Evolutionary conservation across 23 tunicate genomes (phyloP).

Genomic region (Ascidia mentula): DNA sequence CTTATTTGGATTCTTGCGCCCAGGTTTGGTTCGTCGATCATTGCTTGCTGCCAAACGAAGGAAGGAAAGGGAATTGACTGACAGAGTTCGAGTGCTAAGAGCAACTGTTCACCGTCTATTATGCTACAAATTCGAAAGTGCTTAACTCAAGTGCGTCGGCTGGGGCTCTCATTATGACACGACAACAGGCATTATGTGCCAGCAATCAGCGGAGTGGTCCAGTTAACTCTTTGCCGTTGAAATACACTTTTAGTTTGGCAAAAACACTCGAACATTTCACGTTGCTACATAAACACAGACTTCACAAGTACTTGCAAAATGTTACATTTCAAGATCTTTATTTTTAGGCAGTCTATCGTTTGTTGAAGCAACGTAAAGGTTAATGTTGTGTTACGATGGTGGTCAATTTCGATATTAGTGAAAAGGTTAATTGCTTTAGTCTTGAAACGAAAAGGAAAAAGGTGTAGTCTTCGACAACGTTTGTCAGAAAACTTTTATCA

Average conservation of each 20-base stretch:
- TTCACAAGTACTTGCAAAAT: background rate
- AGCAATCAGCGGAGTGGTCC: background rate
- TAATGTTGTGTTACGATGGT: too few relatives aligned
- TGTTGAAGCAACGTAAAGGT: background rate
- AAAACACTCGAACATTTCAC: background rate
- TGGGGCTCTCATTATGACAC: background rate
- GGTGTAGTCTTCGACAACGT: too few relatives aligned
- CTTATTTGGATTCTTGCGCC: too few relatives aligned
- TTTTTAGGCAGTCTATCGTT: background rate
- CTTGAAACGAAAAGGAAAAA: too few relatives aligned
- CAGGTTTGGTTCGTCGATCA: too few relatives aligned
- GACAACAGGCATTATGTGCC: conserved; percentile 6
- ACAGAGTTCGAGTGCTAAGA: background rate
- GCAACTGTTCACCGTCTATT: background rate
- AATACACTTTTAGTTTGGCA: background rate
- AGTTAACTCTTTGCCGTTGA: background rate
- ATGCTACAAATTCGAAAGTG: conserved; percentile 12
- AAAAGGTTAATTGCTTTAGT: too few relatives aligned
- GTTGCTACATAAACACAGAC: background rate
- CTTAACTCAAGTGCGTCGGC: conserved; percentile 1
- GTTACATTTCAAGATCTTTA: background rate
- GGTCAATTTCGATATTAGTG: too few relatives aligned
- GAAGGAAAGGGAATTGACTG: background rate
- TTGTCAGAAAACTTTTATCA: too few relatives aligned
- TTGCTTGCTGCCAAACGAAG: background rate